These are phyloP conservation scores for Poecilia wingei DNA, from an alignment of 2,797 vertebrate genomes.

Conservation along the genomic window DNA sequence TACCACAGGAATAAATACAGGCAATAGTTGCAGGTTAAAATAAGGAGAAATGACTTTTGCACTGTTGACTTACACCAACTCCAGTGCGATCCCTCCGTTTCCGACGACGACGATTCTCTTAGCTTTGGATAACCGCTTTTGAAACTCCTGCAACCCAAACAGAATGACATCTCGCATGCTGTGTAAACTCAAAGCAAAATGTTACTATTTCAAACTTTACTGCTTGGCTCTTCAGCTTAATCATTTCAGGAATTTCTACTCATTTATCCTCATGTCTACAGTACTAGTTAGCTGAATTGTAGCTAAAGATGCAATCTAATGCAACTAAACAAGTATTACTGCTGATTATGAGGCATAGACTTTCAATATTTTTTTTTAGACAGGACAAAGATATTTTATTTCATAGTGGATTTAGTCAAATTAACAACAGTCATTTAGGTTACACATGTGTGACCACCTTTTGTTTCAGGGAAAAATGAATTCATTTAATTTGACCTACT, in stretches of 20 bases:
- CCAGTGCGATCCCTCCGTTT: conserved; percentile 96
- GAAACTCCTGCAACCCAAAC: conserved; percentile 85
- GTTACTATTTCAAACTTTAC: neutral
- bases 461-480: neutral
- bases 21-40: neutral
- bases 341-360: neutral
- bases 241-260: neutral
- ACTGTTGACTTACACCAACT: conserved; percentile 89
- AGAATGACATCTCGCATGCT: neutral
- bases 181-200: fast-evolving
- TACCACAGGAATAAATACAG: neutral
- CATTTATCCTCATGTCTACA: neutral
- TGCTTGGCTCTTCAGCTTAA: neutral
- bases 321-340: neutral
- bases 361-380: neutral
- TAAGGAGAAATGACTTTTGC: neutral
- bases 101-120: conserved; percentile 90
- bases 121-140: conserved; percentile 87
- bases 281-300: neutral
- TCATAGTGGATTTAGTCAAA: neutral
- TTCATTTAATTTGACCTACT: neutral
- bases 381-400: neutral
- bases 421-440: neutral
- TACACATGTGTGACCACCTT: neutral
- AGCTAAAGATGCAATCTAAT: neutral